phyloP scores from a whole-genome alignment of 2,797 vertebrate species.

The Anabas testudineus region DNA sequence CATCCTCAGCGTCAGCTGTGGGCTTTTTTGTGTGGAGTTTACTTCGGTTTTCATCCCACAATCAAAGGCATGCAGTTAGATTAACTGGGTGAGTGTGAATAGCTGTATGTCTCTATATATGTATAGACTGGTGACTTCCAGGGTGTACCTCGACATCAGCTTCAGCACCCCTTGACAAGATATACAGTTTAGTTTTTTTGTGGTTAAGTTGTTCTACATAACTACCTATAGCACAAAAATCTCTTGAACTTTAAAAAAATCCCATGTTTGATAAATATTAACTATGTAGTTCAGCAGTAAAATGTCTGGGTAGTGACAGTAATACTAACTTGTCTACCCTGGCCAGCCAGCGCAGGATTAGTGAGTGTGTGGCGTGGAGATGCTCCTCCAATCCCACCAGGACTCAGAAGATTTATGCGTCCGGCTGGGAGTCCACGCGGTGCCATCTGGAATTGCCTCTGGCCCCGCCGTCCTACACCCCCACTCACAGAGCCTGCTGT shows the following conservation, averaged over 20 bases:
- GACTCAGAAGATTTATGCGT: constrained; percentile 89
- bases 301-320: neutral
- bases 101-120: too few species aligned
- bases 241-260: neutral
- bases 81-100: too few species aligned
- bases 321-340: constrained; percentile 92
- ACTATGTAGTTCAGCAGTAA: neutral
- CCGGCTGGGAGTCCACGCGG: constrained; percentile 89
- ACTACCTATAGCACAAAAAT: neutral
- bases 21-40: too few species aligned
- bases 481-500: constrained; percentile 97
- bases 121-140: too few species aligned
- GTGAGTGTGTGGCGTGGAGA: constrained; percentile 91
- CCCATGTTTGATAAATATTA: neutral
- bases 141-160: too few species aligned
- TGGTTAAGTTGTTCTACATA: neutral
- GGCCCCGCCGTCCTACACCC: constrained; percentile 89
- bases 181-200: too few species aligned
- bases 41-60: too few species aligned
- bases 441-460: constrained; percentile 92
- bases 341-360: constrained; percentile 86
- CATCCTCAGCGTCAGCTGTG: too few species aligned
- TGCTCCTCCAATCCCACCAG: constrained; percentile 87
- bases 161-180: too few species aligned
- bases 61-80: too few species aligned